These are phyloP conservation scores for Trematomus loennbergii DNA, from an alignment of 2,113 vertebrate species.

Conservation along the genomic window DNA sequence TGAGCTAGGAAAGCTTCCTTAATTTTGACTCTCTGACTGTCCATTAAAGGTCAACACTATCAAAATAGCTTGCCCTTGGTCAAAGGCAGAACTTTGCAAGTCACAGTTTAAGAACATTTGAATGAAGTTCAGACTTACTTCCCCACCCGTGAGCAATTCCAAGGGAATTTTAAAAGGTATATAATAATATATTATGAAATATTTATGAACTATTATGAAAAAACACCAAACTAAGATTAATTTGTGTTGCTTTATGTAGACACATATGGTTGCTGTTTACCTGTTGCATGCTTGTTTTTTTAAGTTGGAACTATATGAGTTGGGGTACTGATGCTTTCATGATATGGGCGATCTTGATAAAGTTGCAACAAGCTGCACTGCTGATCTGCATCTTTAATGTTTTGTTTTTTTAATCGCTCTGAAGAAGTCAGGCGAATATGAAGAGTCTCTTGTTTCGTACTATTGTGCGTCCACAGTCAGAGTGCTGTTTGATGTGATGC, in stretches of 20 bases:
- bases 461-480: constrained; percentile 31
- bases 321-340: neutral
- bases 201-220: neutral
- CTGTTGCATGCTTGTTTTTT: neutral
- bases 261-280: neutral
- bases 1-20: too few species aligned
- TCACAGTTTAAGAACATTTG: neutral
- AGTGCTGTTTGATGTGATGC: constrained; percentile 46
- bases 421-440: constrained; percentile 2
- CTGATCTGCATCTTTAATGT: neutral
- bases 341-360: neutral
- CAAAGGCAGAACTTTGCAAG: neutral
- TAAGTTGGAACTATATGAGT: neutral
- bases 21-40: too few species aligned
- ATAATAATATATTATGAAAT: too few species aligned
- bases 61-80: neutral
- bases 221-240: neutral
- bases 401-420: neutral
- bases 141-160: neutral
- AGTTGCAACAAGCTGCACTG: neutral
- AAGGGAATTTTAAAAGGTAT: neutral
- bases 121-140: neutral
- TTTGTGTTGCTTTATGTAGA: neutral
- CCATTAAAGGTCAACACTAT: neutral
- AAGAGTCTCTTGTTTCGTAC: constrained; percentile 30